Conservation (phyloP, 1,140 invertebrate genomes). For the Drosophila guanche region DNA sequence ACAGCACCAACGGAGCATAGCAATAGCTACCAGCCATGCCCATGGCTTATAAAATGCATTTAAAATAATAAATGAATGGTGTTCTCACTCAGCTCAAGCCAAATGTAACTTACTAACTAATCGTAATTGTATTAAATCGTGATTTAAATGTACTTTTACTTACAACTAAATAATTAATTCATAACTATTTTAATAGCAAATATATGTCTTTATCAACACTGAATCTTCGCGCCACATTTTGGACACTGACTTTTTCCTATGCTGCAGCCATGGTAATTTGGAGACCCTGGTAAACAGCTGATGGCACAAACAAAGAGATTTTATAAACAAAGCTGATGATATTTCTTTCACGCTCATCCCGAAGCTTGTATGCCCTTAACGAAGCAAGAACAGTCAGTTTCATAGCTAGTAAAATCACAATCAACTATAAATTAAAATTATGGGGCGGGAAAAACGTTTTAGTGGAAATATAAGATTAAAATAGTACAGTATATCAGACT, state of each 20-base stretch:
- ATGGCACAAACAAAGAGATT: slow-evolving; percentile 39
- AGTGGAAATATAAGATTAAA: no score
- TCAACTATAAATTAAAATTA: no score
- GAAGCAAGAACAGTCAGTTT: rapidly evolving
- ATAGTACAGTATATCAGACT: background rate
- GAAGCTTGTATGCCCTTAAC: background rate
- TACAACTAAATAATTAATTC: slow-evolving; percentile 47
- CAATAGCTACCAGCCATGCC: slow-evolving; percentile 57
- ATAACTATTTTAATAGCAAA: slow-evolving; percentile 35
- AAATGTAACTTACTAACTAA: slow-evolving; percentile 23
- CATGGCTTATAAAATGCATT: slow-evolving; percentile 47
- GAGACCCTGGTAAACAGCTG: slow-evolving; percentile 36
- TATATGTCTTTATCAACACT: slow-evolving; percentile 32
- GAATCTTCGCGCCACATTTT: slow-evolving; percentile 3
- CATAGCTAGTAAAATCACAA: background rate
- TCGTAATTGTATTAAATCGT: slow-evolving; percentile 65
- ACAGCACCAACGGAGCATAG: slow-evolving; percentile 56
- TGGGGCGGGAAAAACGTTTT: no score
- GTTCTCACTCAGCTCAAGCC: slow-evolving; percentile 15
- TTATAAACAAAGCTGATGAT: background rate
- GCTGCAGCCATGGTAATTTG: background rate
- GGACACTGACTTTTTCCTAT: background rate
- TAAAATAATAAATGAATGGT: slow-evolving; percentile 21
- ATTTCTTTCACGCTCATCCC: no score
- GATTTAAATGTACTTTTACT: slow-evolving; percentile 56